A percentile compares a stretch with the other conserved stretches of the same genome.
phyloP scores from a whole-genome alignment of 2,113 vertebrate species.

The Seriola rivoliana region DNA sequence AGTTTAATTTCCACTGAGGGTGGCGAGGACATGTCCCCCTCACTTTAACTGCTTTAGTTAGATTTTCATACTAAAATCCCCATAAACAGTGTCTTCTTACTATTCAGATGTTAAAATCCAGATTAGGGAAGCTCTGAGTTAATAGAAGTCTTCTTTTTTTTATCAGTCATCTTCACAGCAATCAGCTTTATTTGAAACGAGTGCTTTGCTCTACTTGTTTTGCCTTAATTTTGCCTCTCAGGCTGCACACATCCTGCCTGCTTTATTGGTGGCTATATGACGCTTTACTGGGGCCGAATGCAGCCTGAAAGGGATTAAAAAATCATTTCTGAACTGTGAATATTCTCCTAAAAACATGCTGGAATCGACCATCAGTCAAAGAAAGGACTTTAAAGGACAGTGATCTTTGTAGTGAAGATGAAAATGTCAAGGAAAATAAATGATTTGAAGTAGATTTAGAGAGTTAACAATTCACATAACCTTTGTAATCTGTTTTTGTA shows the following conservation, averaged over 20 bases:
- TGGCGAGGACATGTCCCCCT: not conserved
- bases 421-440: not conserved
- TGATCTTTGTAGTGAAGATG: not conserved
- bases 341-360: not conserved
- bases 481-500: not conserved
- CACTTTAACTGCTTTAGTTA: not conserved
- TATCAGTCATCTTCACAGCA: not conserved
- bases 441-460: not conserved
- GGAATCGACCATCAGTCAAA: not conserved
- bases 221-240: not conserved
- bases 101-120: not conserved
- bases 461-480: not conserved
- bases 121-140: not conserved
- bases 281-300: too few species aligned
- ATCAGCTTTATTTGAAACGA: not conserved
- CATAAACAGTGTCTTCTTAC: not conserved
- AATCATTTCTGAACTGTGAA: not conserved
- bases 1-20: not conserved
- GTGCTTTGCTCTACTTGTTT: not conserved
- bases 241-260: not conserved
- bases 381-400: too few species aligned
- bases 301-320: not conserved
- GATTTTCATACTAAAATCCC: not conserved
- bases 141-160: too few species aligned
- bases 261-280: too few species aligned